Base-by-base conservation (phyloP, 92 coral and sea anemone genomes). In the Siderastrea siderea region DNA sequence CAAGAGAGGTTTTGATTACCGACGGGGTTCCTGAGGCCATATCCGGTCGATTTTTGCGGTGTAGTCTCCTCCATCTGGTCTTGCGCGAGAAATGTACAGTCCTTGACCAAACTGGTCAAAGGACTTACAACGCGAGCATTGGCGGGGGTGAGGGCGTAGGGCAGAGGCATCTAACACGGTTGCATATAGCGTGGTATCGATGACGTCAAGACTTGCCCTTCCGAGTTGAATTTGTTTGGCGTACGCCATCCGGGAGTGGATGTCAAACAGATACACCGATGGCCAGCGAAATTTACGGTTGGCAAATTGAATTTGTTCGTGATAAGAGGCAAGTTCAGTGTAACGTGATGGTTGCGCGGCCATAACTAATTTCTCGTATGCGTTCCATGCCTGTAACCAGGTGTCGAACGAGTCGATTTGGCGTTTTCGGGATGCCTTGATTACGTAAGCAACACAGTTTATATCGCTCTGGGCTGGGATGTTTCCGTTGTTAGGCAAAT, bases 351-450 rank as follows among this genome's bases (percentile, higher is more conserved):
- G 85, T 47, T 63, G 38, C 4, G 75, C 46, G 38, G 74, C 47
- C 85, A 80, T 80, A 9, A 64, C 70, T 15, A 64, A 13, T 1
- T 63, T 9, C 59, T 80, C 47, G 64, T 80, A 80, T 5, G 65
- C 57, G 47, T 80, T 80, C 85, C 85, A 80, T 16, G 74, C 85
- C 51, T 80, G 85, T 17, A 80, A 48, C 85, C 85, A 80, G 15
- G 85, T 80, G 85, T 80, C 75, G n/a, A 65, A 64, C 46, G 52
- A 48, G 50, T 80, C 85, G 13, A 80, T 80, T 47, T 71, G 54
- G 71, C 75, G 74, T 17, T 80, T 80, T 10, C 63, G 85, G 0
- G 10, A 16, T 7, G 0, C 64, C 15, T 59, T 59, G 14, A 59
- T 59, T 10, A 59, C 64, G 12, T 1, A 59, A 59, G 64, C 12